phyloP scores from a whole-genome alignment of 2,113 vertebrate species.

The Gnathonemus echidnorhynchus region DNA sequence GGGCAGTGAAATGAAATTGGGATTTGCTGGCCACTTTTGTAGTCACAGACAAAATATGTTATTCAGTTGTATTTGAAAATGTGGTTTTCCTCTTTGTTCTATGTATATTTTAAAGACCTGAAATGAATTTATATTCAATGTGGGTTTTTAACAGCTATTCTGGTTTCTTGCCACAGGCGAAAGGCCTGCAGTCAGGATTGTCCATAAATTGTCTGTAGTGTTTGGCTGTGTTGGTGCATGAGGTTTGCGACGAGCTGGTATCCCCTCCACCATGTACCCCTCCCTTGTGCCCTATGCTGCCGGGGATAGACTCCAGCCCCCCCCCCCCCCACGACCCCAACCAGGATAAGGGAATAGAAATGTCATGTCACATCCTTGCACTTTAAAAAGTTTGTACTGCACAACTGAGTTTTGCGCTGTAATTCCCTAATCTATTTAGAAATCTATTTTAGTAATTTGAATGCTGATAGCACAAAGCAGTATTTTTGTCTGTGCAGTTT shows the following conservation, averaged over 20 bases:
- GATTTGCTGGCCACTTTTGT: background rate
- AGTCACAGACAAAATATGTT: background rate
- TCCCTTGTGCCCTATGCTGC: background rate
- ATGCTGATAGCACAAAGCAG: background rate
- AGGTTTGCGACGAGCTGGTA: background rate
- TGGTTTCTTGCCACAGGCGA: background rate
- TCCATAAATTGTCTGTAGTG: background rate
- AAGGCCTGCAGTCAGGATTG: background rate
- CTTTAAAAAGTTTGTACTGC: background rate
- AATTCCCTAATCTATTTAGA: background rate
- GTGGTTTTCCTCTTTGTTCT: background rate
- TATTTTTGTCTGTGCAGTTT: background rate
- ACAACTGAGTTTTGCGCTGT: background rate
- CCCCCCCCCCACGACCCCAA: background rate
- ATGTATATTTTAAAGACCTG: background rate
- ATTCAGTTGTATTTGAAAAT: background rate
- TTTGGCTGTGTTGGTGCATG: background rate
- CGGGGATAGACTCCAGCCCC: background rate
- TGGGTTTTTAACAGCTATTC: background rate
- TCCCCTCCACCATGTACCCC: background rate
- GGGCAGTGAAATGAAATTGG: background rate
- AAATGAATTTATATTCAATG: background rate
- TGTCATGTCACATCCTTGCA: background rate
- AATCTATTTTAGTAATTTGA: background rate
- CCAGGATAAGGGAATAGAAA: background rate